Conservation (phyloP, 1,140 invertebrate species). For the Steinernema khuongi region DNA sequence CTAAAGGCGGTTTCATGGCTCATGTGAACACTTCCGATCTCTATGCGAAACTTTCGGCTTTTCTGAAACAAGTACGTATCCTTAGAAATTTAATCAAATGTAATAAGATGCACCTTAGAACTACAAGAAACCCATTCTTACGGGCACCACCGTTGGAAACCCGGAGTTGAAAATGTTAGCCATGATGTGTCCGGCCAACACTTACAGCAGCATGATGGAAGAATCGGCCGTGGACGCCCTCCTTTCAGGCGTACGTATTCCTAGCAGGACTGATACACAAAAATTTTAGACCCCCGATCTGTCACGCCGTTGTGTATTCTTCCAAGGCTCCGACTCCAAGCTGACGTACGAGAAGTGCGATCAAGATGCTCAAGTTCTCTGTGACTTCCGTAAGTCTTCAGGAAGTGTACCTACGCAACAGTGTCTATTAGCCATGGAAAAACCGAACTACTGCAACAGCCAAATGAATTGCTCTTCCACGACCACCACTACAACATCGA, state of each 20-base stretch:
- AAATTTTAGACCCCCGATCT: background rate
- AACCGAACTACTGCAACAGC: conserved; percentile 33
- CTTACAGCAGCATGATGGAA: conserved; percentile 18
- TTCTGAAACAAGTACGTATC: background rate
- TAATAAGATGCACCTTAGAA: background rate
- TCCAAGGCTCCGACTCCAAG: conserved; percentile 22
- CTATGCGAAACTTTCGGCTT: background rate
- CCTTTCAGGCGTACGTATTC: conserved; percentile 12
- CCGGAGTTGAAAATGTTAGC: conserved; percentile 14
- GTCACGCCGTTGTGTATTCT: conserved; percentile 27
- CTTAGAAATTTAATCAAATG: background rate
- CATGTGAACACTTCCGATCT: background rate
- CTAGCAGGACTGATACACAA: background rate
- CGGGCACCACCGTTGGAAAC: conserved; percentile 34
- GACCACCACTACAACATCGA: background rate
- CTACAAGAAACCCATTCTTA: conserved; percentile 25
- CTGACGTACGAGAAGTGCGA: conserved; percentile 25
- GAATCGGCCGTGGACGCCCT: conserved; percentile 6
- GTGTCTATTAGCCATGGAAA: conserved; percentile 23
- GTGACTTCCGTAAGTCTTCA: conserved; percentile 25
- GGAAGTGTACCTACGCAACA: background rate
- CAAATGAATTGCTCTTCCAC: conserved; percentile 24
- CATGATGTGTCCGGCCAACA: conserved; percentile 28
- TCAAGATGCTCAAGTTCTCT: conserved; percentile 20
- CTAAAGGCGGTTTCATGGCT: background rate